Evolutionary conservation across 2,797 vertebrate genomes (phyloP).

Genomic region (Enteromius argenteus): DNA sequence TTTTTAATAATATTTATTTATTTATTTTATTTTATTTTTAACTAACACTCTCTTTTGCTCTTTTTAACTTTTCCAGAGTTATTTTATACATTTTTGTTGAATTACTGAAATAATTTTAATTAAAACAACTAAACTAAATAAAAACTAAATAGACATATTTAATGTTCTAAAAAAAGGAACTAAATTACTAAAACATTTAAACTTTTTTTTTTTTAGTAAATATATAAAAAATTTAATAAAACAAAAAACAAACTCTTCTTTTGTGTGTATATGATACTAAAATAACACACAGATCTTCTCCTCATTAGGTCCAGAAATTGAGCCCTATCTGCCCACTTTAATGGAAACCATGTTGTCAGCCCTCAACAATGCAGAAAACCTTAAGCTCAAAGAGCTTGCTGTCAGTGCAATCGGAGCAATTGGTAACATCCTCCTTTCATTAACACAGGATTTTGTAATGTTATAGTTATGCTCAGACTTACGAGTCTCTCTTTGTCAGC

Average conservation of each 20-base stretch:
- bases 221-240: neutral
- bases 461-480: neutral
- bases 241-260: neutral
- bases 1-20: neutral
- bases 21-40: neutral
- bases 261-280: neutral
- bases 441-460: neutral
- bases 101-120: neutral
- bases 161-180: too few species aligned
- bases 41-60: neutral
- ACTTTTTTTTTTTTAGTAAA: neutral
- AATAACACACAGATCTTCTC: neutral
- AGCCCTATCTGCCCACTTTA: conserved; percentile 86
- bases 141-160: too few species aligned
- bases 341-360: conserved; percentile 89
- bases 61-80: neutral
- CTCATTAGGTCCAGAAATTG: conserved; percentile 82
- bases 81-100: neutral
- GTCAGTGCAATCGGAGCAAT: conserved; percentile 89
- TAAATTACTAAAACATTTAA: neutral
- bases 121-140: neutral
- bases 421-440: conserved; percentile 71
- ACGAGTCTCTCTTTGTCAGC: conserved; percentile 70
- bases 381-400: conserved; percentile 86
- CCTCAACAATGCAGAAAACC: conserved; percentile 76